These are phyloP conservation scores for Periparus ater DNA, from an alignment of 2,797 vertebrate genomes.

Conservation along the genomic window DNA sequence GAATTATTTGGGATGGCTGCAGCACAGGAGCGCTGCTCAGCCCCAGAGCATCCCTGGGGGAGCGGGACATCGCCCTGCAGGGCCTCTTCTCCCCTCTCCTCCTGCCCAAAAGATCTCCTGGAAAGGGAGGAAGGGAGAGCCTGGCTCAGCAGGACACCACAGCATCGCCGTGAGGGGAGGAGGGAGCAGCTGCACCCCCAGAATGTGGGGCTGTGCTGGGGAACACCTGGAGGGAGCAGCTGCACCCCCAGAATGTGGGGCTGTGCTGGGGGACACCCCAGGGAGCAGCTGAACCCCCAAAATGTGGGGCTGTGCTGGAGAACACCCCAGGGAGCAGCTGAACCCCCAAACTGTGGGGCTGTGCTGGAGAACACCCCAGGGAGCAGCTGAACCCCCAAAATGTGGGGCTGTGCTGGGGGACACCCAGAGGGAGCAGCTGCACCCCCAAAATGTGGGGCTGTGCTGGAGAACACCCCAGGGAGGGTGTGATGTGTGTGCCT, in stretches of 20 bases:
- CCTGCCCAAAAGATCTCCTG: background rate
- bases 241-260: no score
- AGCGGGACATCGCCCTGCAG: rapidly evolving
- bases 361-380: no score
- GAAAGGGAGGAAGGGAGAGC: background rate
- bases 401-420: no score
- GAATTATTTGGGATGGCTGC: background rate
- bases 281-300: background rate
- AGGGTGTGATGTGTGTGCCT: no score
- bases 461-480: no score
- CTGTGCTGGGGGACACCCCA: no score
- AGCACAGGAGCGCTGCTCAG: background rate
- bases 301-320: background rate
- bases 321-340: no score
- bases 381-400: no score
- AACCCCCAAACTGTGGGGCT: no score
- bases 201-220: no score
- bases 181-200: background rate
- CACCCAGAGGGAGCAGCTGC: rapidly evolving
- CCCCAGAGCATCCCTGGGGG: rapidly evolving
- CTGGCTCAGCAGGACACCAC: rapidly evolving
- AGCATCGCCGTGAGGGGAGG: rapidly evolving
- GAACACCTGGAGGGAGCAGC: no score
- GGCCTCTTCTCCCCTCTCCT: background rate
- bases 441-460: no score